These are phyloP conservation scores for Xerus rutilus DNA, from an alignment of 2,797 vertebrate species.

Conservation along the genomic window DNA sequence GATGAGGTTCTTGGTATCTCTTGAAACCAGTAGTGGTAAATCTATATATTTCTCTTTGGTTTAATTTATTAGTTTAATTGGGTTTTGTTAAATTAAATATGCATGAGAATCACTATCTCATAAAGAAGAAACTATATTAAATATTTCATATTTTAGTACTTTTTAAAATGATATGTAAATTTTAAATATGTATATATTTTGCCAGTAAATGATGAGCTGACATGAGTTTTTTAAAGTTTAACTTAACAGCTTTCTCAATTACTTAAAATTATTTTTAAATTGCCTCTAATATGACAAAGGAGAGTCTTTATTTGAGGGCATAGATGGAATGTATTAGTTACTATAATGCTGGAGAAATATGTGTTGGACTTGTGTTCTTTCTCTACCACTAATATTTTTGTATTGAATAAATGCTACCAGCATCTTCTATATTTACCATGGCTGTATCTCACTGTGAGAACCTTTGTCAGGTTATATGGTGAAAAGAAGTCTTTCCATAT, in stretches of 20 bases:
- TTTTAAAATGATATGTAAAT: not conserved
- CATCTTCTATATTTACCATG: slow-evolving; percentile 15
- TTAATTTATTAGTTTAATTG: not conserved
- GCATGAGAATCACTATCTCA: not conserved
- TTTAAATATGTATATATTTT: not conserved
- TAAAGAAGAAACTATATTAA: not conserved
- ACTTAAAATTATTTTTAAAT: slow-evolving; percentile 5
- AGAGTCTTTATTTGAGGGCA: not conserved
- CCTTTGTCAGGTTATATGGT: not conserved
- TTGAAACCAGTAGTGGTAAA: not conserved
- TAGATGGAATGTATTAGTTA: not conserved
- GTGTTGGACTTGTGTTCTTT: not conserved
- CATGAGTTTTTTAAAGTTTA: not conserved
- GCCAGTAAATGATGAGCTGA: not conserved
- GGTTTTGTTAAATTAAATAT: not conserved
- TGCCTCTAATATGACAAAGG: not conserved
- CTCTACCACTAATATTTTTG: slow-evolving; percentile 29
- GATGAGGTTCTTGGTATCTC: not conserved
- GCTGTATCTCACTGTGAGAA: slow-evolving; percentile 29
- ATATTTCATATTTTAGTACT: not conserved
- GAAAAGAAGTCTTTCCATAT: not conserved
- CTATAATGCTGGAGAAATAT: not conserved
- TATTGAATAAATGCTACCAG: not conserved
- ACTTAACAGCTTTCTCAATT: not conserved
- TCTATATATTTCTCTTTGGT: not conserved